Conservation (phyloP, 1,140 invertebrate species). For the Oscheius sp. region DNA sequence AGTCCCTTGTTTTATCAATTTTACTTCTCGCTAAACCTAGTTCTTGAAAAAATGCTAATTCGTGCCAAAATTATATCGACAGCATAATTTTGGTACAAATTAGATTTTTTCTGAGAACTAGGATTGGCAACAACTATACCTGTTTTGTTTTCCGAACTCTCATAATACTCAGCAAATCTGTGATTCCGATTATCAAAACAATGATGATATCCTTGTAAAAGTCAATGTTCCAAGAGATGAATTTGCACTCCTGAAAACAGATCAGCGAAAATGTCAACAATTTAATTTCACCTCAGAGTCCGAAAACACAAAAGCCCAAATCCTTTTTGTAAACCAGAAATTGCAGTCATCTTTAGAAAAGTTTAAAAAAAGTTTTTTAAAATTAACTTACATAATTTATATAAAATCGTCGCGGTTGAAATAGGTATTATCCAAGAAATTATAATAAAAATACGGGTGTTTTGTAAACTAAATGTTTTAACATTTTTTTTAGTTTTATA, state of each 20-base stretch:
- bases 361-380: background rate
- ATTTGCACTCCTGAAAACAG: constrained; percentile 5
- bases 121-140: too few species aligned
- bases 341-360: constrained; percentile 27
- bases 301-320: constrained; percentile 14
- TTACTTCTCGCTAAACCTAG: background rate
- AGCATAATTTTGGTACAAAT: too few species aligned
- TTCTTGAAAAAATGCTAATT: constrained; percentile 1
- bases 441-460: background rate
- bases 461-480: background rate
- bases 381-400: background rate
- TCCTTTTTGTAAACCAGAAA: background rate
- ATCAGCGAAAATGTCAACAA: background rate
- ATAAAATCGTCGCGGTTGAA: background rate
- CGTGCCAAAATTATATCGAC: too few species aligned
- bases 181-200: background rate
- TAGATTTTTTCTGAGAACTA: too few species aligned
- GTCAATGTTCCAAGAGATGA: constrained; percentile 25
- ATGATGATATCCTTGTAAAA: constrained; percentile 23
- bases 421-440: background rate
- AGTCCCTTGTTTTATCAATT: background rate
- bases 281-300: background rate
- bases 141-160: background rate
- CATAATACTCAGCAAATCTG: constrained; percentile 2
- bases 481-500: too few species aligned